phyloP scores from a whole-genome alignment of 2,113 vertebrate genomes.

The Macroglossus sobrinus region DNA sequence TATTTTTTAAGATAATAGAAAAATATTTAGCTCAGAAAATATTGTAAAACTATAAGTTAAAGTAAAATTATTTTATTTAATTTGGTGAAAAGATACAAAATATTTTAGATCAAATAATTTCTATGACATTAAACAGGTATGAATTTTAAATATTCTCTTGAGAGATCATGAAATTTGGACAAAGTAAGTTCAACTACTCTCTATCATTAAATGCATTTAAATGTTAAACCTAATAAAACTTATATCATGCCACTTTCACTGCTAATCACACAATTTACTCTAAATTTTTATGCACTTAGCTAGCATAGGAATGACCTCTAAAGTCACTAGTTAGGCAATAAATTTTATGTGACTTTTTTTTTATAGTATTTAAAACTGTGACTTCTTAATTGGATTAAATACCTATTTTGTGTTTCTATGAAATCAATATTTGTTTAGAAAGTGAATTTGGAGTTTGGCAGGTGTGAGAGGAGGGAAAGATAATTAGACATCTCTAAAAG shows the following conservation, averaged over 20 bases:
- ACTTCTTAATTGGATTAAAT: slow-evolving; percentile 64
- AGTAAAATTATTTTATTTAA: slow-evolving; percentile 54
- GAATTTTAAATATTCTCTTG: slow-evolving; percentile 70
- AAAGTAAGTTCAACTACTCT: slow-evolving; percentile 77
- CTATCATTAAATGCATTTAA: slow-evolving; percentile 69
- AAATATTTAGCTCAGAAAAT: background rate
- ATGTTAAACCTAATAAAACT: slow-evolving; percentile 74
- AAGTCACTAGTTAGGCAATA: slow-evolving; percentile 79
- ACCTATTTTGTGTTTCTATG: slow-evolving; percentile 68
- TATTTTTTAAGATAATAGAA: slow-evolving; percentile 40
- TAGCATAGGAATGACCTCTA: slow-evolving; percentile 78
- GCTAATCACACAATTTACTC: slow-evolving; percentile 78
- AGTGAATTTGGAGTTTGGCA: background rate
- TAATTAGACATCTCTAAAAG: slow-evolving; percentile 8
- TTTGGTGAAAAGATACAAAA: slow-evolving; percentile 65
- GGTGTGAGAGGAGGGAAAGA: background rate
- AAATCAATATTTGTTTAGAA: slow-evolving; percentile 71
- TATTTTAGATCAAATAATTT: slow-evolving; percentile 68
- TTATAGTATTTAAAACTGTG: slow-evolving; percentile 75
- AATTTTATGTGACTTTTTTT: slow-evolving; percentile 78
- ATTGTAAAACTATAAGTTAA: slow-evolving; percentile 58
- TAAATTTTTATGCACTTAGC: slow-evolving; percentile 80
- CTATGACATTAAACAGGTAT: slow-evolving; percentile 63
- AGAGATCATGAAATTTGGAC: slow-evolving; percentile 61
- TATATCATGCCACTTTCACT: slow-evolving; percentile 72